Base-by-base conservation (phyloP, 2,888 invertebrate genomes). In the Perizoma affinitatum region DNA sequence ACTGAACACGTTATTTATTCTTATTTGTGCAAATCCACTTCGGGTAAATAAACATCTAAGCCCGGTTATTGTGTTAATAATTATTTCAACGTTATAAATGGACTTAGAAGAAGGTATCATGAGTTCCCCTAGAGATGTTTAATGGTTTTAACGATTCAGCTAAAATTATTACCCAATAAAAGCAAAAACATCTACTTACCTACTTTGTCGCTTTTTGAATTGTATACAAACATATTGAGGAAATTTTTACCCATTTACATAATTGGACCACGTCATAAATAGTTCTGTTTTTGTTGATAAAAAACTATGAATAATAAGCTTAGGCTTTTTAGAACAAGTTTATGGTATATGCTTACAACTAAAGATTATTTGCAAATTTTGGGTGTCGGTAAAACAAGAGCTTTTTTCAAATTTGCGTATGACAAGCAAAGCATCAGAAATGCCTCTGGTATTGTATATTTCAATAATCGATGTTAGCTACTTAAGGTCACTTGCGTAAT, bases 101-200 rank as follows among this genome's bases (percentile, higher is more conserved):
- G 60, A 54, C 63, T 51, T 48, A 43, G 50, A 54, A 64, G 62
- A 61, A 68, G 66, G 68, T 56, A 68, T 66, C 66, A 65, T 55
- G 48, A 50, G 60, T 42, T 61, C 48, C 59, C 49, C 52, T 60
- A 55, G 63, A 61, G 62, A 49, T 62, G 45, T 59, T 48, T 53
- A 43, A 63, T 55, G 55, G 55, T 59, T 61, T 61, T 59, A 40
- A 53, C 45, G 55, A 58, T 51, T 54, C 54, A 51, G 42, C 54
- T 48, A 54, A 57, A 58, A 58, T 62, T 48, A 54, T 43, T 58
- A 51, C 40, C 46, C 43, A 62, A 62, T 62, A 58, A 62, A 58
- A 43, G 46, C 47, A 38, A 42, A 46, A 60, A 55, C n/a, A n/a
- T n/a, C n/a, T n/a, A n/a, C 54, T 51, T 60, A 54, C 45, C 46